phyloP scores from a whole-genome alignment of 2,797 vertebrate genomes.

The Epinephelus awoara region DNA sequence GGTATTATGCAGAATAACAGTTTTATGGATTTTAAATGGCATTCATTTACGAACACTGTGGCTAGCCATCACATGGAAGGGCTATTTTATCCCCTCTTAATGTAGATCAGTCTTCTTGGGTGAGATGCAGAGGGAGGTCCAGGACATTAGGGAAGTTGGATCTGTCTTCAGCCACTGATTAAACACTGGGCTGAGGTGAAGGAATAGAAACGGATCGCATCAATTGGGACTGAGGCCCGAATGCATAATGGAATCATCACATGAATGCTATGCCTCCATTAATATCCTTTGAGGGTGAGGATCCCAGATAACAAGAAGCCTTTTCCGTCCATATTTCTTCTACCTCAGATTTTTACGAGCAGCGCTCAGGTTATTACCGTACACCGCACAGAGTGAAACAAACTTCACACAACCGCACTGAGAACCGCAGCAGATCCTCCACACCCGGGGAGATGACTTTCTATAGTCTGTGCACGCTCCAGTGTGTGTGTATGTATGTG shows the following conservation, averaged over 20 bases:
- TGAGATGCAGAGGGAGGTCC: constrained; percentile 78
- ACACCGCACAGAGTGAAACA: constrained; percentile 58
- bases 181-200: constrained; percentile 66
- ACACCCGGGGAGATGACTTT: constrained; percentile 74
- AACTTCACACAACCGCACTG: constrained; percentile 66
- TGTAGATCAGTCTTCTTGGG: constrained; percentile 78
- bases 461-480: constrained; percentile 77
- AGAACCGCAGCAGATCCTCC: constrained; percentile 72
- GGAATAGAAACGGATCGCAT: constrained; percentile 63
- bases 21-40: constrained; percentile 87
- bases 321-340: constrained; percentile 68
- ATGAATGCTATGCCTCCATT: constrained; percentile 63
- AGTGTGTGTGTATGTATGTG: constrained; percentile 68
- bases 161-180: constrained; percentile 78
- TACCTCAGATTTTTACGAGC: constrained; percentile 68
- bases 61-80: constrained; percentile 80
- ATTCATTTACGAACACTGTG: constrained; percentile 83
- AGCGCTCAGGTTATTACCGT: constrained; percentile 58
- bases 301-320: constrained; percentile 66
- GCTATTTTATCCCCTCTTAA: constrained; percentile 83
- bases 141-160: constrained; percentile 80
- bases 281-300: constrained; percentile 65
- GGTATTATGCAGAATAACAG: constrained; percentile 86
- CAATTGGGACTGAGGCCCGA: constrained; percentile 66
- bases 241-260: constrained; percentile 74